A percentile compares a stretch with the other conserved stretches of the same genome.
Conservation (phyloP, 2,888 invertebrate species). For the Lasioglossum vierecki region DNA sequence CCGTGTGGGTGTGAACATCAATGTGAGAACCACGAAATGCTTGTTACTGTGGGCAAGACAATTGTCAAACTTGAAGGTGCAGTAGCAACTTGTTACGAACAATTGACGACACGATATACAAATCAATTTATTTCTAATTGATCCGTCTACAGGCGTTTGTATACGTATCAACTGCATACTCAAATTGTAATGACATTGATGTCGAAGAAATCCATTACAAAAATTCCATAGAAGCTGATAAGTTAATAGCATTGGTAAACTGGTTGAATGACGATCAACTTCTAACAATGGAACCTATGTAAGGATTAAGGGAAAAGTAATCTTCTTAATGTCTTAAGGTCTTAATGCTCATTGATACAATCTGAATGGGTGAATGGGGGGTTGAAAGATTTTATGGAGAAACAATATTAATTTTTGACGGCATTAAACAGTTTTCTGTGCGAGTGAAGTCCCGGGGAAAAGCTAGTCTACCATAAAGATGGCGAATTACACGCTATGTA, state of each 20-base stretch:
- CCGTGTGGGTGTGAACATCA: slow-evolving; percentile 87
- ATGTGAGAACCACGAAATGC: slow-evolving; percentile 88
- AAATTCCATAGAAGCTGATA: slow-evolving; percentile 75
- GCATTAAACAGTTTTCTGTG: no score
- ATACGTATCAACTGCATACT: slow-evolving; percentile 80
- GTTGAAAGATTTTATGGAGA: no score
- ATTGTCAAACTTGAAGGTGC: slow-evolving; percentile 88
- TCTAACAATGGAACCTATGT: slow-evolving; percentile 75
- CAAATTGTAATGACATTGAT: slow-evolving; percentile 56
- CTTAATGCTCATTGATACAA: no score
- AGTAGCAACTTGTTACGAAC: background rate
- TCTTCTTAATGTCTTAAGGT: no score
- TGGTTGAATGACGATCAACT: slow-evolving; percentile 76
- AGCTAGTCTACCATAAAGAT: background rate
- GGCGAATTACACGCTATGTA: background rate
- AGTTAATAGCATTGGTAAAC: slow-evolving; percentile 75
- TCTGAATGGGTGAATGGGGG: no score
- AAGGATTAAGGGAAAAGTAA: slow-evolving; percentile 48
- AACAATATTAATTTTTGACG: no score
- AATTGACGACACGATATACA: background rate
- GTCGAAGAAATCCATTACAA: slow-evolving; percentile 80
- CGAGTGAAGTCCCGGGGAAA: no score
- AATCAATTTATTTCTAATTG: background rate
- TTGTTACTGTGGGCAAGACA: slow-evolving; percentile 87
- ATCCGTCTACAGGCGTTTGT: background rate